These are phyloP conservation scores for Corythaeola cristata DNA, from an alignment of 2,113 vertebrate genomes.

Conservation along the genomic window DNA sequence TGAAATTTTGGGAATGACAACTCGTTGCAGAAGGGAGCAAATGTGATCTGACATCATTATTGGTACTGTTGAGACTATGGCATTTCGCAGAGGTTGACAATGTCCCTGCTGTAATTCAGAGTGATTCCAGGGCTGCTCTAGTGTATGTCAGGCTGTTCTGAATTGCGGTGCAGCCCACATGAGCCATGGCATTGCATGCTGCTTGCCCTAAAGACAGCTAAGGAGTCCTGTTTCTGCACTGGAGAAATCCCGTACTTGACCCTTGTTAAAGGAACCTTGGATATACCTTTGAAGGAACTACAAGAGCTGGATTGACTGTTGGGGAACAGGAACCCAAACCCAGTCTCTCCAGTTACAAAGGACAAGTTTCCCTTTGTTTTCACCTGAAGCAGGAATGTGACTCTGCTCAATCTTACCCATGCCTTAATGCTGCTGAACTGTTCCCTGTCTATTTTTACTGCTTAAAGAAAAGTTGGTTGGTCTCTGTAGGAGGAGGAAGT, in stretches of 20 bases:
- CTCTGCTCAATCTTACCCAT: neutral
- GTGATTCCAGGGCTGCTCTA: neutral
- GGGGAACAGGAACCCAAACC: neutral
- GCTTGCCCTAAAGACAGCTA: neutral
- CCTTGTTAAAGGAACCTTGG: neutral
- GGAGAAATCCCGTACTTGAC: neutral
- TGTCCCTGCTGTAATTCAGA: neutral
- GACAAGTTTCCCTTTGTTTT: neutral
- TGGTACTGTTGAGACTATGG: neutral
- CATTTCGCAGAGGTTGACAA: neutral
- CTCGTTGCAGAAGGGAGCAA: neutral
- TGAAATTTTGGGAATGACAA: neutral
- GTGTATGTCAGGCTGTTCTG: neutral
- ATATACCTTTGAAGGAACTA: neutral
- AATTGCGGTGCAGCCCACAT: neutral
- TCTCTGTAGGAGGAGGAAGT: neutral
- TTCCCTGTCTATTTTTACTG: neutral
- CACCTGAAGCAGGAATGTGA: neutral
- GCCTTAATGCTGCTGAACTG: neutral
- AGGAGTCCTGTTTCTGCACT: neutral
- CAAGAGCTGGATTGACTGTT: neutral
- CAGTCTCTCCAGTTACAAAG: neutral
- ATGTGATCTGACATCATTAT: neutral
- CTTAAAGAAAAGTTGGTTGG: neutral
- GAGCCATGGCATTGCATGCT: neutral